Base-by-base conservation (phyloP, 2,888 invertebrate genomes). In the Nomada ruficornis region DNA sequence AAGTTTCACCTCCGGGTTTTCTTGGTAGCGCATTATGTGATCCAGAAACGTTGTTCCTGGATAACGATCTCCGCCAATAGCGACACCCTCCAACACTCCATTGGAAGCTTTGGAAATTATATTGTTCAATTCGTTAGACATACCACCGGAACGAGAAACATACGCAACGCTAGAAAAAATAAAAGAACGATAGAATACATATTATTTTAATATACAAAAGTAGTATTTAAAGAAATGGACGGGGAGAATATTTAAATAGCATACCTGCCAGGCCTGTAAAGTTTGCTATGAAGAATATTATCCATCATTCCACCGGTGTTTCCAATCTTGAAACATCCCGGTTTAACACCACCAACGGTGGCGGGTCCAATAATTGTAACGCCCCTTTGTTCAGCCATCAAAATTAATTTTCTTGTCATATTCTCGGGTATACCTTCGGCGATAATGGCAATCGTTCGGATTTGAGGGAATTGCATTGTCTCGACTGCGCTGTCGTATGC, bases 281-380 rank as follows among this genome's bases (percentile, higher is more conserved):
- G 95, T 94, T 99, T 99, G 86, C 99, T 99, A 92, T 99, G 98
- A 1, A 99, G 95, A 88, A 99, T 99, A 93, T 99, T 99, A 94
- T 99, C 99, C 95, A 99, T 97, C 99, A 99, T 99, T 78, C 99
- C 99, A 18, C 99, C 99, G 0, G 99, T 99, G 95, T 99, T 99
- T 75, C 99, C 99, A 89, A 99, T 99, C 95, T 99, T 99, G 94
- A 99, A 99, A 94, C 99, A 98, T 1, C 99, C 99, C 0, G 99
- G 99, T 91, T 99, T 99, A 77, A 99, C 97, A 5, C 99, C 99
- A 65, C 99, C 99, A 57, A 99, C 98, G 0, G 98, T 98, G 0
- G 99, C 99, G 0, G 99, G 98, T 18, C 97, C 99, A 88, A 99
- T 98, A 63, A 99, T 97, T 29, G 96, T 96, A 0, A 98, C 97